A percentile compares a stretch with the other conserved stretches of the same genome.
phyloP scores from a whole-genome alignment of 2,797 vertebrate species.

The Balearica regulorum region DNA sequence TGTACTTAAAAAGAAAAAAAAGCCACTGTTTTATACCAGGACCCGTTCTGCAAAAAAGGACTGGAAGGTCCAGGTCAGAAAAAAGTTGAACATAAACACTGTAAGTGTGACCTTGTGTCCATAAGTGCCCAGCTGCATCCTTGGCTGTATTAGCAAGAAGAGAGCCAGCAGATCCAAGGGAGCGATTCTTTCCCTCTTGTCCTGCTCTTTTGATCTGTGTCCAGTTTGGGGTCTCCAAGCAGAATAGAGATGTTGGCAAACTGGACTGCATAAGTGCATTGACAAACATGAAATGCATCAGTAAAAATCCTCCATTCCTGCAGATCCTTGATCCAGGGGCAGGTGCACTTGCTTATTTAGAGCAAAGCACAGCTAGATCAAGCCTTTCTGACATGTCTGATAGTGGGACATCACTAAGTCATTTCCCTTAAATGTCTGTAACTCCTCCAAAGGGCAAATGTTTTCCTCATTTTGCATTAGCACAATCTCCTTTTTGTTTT shows the following conservation, averaged over 20 bases:
- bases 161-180: background rate
- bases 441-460: background rate
- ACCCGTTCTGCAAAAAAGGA: fast-evolving
- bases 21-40: background rate
- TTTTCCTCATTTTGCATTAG: background rate
- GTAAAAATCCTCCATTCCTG: background rate
- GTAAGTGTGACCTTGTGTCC: background rate
- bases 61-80: background rate
- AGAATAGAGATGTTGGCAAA: background rate
- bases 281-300: background rate
- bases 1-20: background rate
- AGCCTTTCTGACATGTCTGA: background rate
- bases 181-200: fast-evolving
- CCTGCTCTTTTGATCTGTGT: background rate
- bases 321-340: too few relatives aligned
- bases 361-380: background rate
- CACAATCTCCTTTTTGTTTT: background rate
- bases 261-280: background rate
- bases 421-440: background rate
- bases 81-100: background rate
- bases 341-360: background rate
- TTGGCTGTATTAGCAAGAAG: background rate
- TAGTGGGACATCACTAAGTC: background rate
- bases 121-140: background rate
- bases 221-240: background rate